Base-by-base conservation (phyloP, 2,797 vertebrate genomes). In the Acropternis orthonyx region DNA sequence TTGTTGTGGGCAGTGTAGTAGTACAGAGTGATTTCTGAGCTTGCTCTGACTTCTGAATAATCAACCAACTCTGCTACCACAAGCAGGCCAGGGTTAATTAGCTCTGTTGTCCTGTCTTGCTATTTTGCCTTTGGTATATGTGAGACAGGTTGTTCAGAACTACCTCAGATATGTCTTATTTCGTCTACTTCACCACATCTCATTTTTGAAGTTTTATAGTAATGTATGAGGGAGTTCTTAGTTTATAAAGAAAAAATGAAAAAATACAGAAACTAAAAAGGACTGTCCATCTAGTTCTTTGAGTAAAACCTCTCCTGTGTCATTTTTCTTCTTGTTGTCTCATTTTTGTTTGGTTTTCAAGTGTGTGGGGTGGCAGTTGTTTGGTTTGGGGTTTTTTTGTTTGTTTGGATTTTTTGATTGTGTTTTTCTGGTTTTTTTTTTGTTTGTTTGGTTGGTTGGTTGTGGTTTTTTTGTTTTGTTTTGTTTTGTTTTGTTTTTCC, bases 371-470 rank as follows among this genome's bases (percentile, higher is more conserved):
- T 4, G 12, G 13, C 10, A 41, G 41, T 41, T 8, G 54, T 34
- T 14, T 30, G 2, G 6, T 32, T 48, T 54, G 21, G n/a, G 6
- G 1, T 24, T 27, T 14, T 10, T 36, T 71, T 12, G 1, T 3
- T n/a, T 59, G 5, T 2, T 4, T 8, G 12, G 1, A 2, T 17
- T 51, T 32, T 73, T 43, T 48, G 3, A 32, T 20, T 43, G 4
- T 32, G 4, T 7, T 32, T 81, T 62, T 21, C 4, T n/a, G n/a
- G n/a, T n/a, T n/a, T n/a, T n/a, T n/a, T n/a, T n/a, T n/a, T n/a
- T n/a, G n/a, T n/a, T n/a, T n/a, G n/a, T n/a, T n/a, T n/a, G n/a
- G n/a, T n/a, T n/a, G n/a, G n/a, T n/a, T n/a, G 6, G 10, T 24
- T 56, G 51, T 39, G 3, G 4, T 27, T 18, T 23, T 37, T 12